These are phyloP conservation scores for Amiota minor DNA, from an alignment of 2,888 invertebrate species.

Conservation along the genomic window DNA sequence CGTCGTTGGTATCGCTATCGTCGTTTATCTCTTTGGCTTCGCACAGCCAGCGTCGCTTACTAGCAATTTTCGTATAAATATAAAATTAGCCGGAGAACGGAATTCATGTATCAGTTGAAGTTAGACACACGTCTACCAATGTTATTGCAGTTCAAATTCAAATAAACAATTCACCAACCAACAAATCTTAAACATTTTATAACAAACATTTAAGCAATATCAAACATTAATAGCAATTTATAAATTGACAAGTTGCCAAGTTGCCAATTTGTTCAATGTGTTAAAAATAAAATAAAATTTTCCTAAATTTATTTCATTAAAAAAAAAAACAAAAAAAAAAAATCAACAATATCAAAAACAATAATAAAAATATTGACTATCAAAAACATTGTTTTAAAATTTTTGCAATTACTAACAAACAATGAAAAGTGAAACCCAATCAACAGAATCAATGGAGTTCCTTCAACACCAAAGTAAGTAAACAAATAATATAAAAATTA, in stretches of 20 bases:
- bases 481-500: not conserved
- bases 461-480: not conserved
- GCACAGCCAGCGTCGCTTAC: not conserved
- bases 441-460: not conserved
- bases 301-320: no score
- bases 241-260: not conserved
- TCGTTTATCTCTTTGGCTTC: not conserved
- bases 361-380: not conserved
- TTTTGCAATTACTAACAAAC: not conserved
- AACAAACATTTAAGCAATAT: not conserved
- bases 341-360: not conserved
- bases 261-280: not conserved
- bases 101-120: slow-evolving; percentile 58
- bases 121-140: slow-evolving; percentile 58
- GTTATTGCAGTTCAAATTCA: slow-evolving; percentile 50
- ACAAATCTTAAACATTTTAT: not conserved
- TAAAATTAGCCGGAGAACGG: slow-evolving; percentile 55
- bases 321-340: not conserved
- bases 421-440: not conserved
- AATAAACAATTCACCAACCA: slow-evolving; percentile 31
- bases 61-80: slow-evolving; percentile 59
- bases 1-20: not conserved
- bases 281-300: not conserved
- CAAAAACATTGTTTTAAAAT: not conserved
- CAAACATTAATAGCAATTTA: not conserved